Evolutionary conservation across 2,888 invertebrate species (phyloP).

Genomic region (Deilephila elpenor): DNA sequence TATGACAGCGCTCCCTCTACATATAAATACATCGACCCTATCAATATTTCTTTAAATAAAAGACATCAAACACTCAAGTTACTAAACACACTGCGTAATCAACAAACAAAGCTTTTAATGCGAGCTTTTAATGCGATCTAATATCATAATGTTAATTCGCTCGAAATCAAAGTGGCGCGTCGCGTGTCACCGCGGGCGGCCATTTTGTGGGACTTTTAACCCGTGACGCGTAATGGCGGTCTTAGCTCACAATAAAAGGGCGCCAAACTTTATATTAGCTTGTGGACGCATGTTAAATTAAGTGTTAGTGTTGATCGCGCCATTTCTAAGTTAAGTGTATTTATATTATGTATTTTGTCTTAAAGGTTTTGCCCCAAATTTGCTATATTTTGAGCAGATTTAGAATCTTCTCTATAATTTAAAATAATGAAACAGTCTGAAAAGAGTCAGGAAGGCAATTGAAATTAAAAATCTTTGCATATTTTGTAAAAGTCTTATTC

Average conservation of each 20-base stretch:
- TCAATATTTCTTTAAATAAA: background rate
- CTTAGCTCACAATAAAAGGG: slow-evolving; percentile 52
- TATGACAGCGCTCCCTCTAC: too few relatives aligned
- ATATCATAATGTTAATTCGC: slow-evolving; percentile 24
- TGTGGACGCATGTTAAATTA: slow-evolving; percentile 17
- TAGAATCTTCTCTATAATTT: too few relatives aligned
- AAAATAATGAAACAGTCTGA: too few relatives aligned
- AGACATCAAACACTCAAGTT: background rate
- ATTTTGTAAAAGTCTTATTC: too few relatives aligned
- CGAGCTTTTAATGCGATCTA: slow-evolving; percentile 20
- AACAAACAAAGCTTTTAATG: slow-evolving; percentile 23
- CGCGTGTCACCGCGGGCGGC: slow-evolving; percentile 62
- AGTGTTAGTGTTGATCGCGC: slow-evolving; percentile 3
- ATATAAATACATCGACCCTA: background rate
- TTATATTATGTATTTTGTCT: background rate
- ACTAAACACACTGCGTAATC: slow-evolving; percentile 12
- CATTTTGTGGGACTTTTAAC: slow-evolving; percentile 64
- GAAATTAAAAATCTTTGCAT: too few relatives aligned
- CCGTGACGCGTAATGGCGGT: slow-evolving; percentile 53
- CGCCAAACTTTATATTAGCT: slow-evolving; percentile 48
- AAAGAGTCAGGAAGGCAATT: too few relatives aligned
- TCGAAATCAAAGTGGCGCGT: slow-evolving; percentile 54
- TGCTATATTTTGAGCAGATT: too few relatives aligned
- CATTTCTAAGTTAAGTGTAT: background rate
- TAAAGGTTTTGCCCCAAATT: background rate